A percentile compares a stretch with the other conserved stretches of the same genome.
These are phyloP conservation scores for Creontiades dilutus DNA, from an alignment of 2,888 invertebrate species.

Conservation along the genomic window DNA sequence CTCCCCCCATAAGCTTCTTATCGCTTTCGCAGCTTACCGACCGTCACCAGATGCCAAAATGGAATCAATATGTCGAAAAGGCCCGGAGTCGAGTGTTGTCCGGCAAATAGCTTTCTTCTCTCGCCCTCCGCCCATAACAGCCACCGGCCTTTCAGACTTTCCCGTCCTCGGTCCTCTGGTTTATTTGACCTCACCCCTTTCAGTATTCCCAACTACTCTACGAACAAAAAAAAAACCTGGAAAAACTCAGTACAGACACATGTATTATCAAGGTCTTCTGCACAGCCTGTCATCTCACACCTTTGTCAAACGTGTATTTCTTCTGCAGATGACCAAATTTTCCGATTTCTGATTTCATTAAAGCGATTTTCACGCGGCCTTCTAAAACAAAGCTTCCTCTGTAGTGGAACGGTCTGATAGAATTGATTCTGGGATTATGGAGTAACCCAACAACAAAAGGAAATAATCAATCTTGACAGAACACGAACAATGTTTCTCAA, in stretches of 20 bases:
- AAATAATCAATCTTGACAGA: too few species aligned
- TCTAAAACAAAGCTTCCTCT: too few species aligned
- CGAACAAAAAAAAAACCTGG: neutral
- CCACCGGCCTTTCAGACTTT: slow-evolving; percentile 11
- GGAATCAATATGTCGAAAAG: slow-evolving; percentile 43
- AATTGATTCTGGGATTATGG: too few species aligned
- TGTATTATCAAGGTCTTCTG: neutral
- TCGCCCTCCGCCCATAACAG: neutral
- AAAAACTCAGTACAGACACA: neutral
- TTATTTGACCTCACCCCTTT: slow-evolving; percentile 29
- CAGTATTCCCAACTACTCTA: neutral
- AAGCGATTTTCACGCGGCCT: too few species aligned
- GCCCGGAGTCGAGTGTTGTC: slow-evolving; percentile 30
- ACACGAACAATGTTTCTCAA: too few species aligned
- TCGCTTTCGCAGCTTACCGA: slow-evolving; percentile 52
- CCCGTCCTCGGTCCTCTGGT: neutral
- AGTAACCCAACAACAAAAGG: too few species aligned
- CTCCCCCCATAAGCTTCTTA: neutral
- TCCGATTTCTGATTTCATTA: too few species aligned
- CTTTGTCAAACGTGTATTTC: too few species aligned
- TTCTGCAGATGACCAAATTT: too few species aligned
- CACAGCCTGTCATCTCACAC: neutral
- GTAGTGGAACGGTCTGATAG: too few species aligned
- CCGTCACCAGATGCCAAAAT: slow-evolving; percentile 45
- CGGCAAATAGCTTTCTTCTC: slow-evolving; percentile 49